phyloP scores from a whole-genome alignment of 2,113 vertebrate genomes.

The Lipophrys pholis region DNA sequence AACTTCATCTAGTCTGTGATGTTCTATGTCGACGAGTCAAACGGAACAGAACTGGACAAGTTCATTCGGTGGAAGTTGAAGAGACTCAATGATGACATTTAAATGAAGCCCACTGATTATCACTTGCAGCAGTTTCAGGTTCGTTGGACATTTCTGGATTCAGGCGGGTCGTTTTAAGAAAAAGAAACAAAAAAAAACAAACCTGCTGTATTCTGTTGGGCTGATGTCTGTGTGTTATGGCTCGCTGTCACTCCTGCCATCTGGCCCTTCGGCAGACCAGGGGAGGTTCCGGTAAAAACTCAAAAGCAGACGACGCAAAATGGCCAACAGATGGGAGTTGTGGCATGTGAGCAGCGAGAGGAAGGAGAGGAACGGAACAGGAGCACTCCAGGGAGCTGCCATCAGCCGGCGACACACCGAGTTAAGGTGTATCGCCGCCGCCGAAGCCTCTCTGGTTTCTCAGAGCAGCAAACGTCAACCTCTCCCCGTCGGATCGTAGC shows the following conservation, averaged over 20 bases:
- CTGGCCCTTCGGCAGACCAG: slow-evolving; percentile 49
- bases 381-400: slow-evolving; percentile 23
- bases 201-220: neutral
- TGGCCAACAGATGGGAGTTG: slow-evolving; percentile 51
- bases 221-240: slow-evolving; percentile 13
- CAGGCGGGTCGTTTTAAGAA: neutral
- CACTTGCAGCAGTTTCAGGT: slow-evolving; percentile 11
- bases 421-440: neutral
- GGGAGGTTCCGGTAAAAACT: too few species aligned
- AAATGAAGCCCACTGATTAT: slow-evolving; percentile 19
- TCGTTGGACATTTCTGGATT: neutral
- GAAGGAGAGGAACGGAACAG: neutral
- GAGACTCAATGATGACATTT: neutral
- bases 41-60: too few species aligned
- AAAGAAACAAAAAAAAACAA: neutral
- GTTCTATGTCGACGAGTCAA: too few species aligned
- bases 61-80: neutral
- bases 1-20: too few species aligned
- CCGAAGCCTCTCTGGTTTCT: neutral
- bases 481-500: neutral
- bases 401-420: too few species aligned
- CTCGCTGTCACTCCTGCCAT: slow-evolving; percentile 41
- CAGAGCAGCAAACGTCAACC: neutral
- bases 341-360: slow-evolving; percentile 28
- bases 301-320: too few species aligned